Percentiles rank a stretch among this genome's conserved stretches.
Evolutionary conservation across 2,113 vertebrate species (phyloP).

Genomic region (Phylloscopus trochilus): DNA sequence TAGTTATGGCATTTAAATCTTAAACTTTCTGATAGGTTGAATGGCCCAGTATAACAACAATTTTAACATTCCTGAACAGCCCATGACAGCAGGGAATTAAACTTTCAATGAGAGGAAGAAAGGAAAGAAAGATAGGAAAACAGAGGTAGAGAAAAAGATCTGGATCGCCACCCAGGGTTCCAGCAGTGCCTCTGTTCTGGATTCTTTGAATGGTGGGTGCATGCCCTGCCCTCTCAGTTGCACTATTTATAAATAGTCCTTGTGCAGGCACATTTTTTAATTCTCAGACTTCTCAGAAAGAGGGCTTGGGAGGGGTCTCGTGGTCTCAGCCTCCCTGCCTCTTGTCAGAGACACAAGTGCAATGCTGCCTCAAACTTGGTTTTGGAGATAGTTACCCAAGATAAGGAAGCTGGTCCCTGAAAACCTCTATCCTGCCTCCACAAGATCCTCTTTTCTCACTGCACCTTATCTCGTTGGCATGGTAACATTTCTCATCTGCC

Average conservation of each 20-base stretch:
- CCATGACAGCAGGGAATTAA: neutral
- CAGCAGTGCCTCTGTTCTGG: neutral
- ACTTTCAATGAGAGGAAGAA: neutral
- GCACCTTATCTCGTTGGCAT: neutral
- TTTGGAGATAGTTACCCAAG: neutral
- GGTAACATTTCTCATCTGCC: neutral
- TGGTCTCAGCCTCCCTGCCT: neutral
- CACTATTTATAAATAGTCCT: neutral
- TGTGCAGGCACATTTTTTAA: rapidly evolving
- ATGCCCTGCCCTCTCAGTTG: rapidly evolving
- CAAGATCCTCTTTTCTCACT: neutral
- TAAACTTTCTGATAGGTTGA: neutral
- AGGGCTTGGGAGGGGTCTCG: rapidly evolving
- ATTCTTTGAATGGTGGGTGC: neutral
- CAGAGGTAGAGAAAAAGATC: neutral
- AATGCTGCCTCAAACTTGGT: neutral
- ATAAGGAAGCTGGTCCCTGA: neutral
- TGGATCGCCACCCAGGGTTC: neutral
- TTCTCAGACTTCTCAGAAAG: neutral
- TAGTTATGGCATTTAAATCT: neutral
- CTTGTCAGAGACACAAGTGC: neutral
- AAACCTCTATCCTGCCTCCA: neutral
- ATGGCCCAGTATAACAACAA: neutral
- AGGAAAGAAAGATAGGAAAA: neutral
- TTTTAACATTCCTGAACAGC: neutral